phyloP scores from a whole-genome alignment of 2,113 vertebrate species.

The Xiphorhynchus elegans region DNA sequence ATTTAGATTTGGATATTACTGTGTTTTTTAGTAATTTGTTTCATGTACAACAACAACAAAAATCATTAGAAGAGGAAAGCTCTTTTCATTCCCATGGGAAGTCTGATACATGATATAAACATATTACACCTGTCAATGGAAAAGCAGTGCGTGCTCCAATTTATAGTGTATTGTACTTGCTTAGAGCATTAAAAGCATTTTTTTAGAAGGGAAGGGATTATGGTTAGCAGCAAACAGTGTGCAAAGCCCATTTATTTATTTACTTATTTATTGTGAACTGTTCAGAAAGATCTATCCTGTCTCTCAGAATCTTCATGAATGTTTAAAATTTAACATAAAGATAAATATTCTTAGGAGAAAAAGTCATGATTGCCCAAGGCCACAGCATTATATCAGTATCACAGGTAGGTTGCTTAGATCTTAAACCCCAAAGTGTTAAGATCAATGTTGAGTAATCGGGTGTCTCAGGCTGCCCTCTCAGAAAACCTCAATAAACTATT shows the following conservation, averaged over 20 bases:
- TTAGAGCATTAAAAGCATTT: not conserved
- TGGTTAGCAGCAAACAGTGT: not conserved
- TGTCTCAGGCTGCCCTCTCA: not conserved
- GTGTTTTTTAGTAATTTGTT: not conserved
- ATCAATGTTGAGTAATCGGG: not conserved
- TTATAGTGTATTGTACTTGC: not conserved
- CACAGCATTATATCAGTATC: not conserved
- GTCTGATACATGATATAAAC: not conserved
- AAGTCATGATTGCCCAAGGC: slow-evolving; percentile 5
- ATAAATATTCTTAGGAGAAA: slow-evolving; percentile 27
- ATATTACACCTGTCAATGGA: not conserved
- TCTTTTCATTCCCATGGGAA: not conserved
- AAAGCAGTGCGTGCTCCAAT: not conserved
- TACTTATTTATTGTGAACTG: slow-evolving; percentile 41
- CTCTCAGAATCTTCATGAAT: not conserved
- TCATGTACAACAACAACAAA: not conserved
- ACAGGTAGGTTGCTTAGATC: not conserved
- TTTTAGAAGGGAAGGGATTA: not conserved
- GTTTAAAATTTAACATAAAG: slow-evolving; percentile 13
- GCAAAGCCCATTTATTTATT: slow-evolving; percentile 3
- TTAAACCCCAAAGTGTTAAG: not conserved
- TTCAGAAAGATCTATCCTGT: not conserved
- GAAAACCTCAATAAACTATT: not conserved
- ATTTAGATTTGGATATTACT: not conserved
- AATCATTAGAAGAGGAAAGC: not conserved